Conservation (phyloP, 2,888 invertebrate species). For the Drosophila picticornis region DNA sequence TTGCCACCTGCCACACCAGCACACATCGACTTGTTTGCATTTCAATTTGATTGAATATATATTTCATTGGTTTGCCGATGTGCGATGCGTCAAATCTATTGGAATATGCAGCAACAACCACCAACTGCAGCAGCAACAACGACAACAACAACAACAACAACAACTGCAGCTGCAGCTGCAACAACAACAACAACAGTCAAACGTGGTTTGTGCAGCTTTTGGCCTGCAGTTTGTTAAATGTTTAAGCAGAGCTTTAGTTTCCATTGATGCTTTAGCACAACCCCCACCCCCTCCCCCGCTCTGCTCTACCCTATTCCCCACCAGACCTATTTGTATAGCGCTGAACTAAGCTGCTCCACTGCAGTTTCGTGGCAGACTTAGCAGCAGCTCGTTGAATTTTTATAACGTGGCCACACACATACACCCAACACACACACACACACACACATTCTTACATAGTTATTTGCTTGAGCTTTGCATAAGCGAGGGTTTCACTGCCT, state of each 20-base stretch:
- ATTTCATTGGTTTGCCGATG: conserved; percentile 61
- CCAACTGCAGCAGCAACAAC: conserved; percentile 32
- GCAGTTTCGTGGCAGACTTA: conserved; percentile 40
- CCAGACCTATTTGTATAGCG: conserved; percentile 55
- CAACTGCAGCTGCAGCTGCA: conserved; percentile 26
- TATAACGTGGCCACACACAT: conserved; percentile 67
- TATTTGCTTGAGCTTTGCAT: conserved; percentile 23
- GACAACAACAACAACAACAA: conserved; percentile 12
- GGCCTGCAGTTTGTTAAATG: conserved; percentile 76
- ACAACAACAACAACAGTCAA: conserved; percentile 54
- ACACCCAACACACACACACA: conserved; percentile 2
- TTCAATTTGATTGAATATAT: conserved; percentile 78
- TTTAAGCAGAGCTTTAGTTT: conserved; percentile 71
- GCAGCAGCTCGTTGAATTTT: conserved; percentile 72
- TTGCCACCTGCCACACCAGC: conserved; percentile 26
- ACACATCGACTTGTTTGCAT: conserved; percentile 67
- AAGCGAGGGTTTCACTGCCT: conserved; percentile 21
- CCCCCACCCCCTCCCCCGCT: not conserved
- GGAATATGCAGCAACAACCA: conserved; percentile 69
- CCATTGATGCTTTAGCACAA: conserved; percentile 23
- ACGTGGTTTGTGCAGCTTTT: conserved; percentile 72
- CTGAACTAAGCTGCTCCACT: conserved; percentile 51
- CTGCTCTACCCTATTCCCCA: not conserved
- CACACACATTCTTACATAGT: conserved; percentile 26
- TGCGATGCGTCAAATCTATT: conserved; percentile 60